phyloP scores from a whole-genome alignment of 2,113 vertebrate species.

The Xyrauchen texanus region DNA sequence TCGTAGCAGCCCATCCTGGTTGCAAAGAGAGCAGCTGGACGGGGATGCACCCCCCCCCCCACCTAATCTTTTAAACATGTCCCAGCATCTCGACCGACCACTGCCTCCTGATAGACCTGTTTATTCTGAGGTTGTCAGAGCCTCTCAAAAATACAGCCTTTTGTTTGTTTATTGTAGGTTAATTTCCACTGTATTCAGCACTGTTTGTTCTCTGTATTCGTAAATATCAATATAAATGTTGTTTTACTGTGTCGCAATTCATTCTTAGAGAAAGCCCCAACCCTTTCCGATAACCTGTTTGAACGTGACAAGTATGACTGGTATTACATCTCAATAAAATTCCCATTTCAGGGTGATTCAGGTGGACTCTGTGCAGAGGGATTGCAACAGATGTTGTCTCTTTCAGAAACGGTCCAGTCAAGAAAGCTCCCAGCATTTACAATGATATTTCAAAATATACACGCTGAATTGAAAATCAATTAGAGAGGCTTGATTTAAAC shows the following conservation, averaged over 20 bases:
- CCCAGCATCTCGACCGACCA: slow-evolving; percentile 71
- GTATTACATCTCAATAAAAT: neutral
- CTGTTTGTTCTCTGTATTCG: too few relatives aligned
- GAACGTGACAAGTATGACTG: too few relatives aligned
- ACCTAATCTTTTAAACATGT: slow-evolving; percentile 75
- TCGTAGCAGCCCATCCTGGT: slow-evolving; percentile 69
- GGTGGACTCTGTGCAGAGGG: slow-evolving; percentile 81
- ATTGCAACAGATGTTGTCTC: slow-evolving; percentile 79
- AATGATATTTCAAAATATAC: slow-evolving; percentile 61
- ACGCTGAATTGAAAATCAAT: slow-evolving; percentile 59
- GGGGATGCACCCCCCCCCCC: slow-evolving; percentile 75
- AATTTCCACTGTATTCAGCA: too few relatives aligned
- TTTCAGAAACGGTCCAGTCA: slow-evolving; percentile 63
- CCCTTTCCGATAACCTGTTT: too few relatives aligned
- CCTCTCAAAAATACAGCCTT: slow-evolving; percentile 78
- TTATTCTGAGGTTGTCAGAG: slow-evolving; percentile 64
- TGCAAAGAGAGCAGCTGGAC: slow-evolving; percentile 72
- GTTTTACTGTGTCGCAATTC: too few relatives aligned
- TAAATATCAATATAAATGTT: too few relatives aligned
- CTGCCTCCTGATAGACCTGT: slow-evolving; percentile 70
- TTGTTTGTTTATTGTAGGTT: too few relatives aligned
- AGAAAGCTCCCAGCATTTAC: slow-evolving; percentile 61
- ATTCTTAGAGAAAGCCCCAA: too few relatives aligned
- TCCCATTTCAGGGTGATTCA: slow-evolving; percentile 81
- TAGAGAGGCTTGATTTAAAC: neutral